Base-by-base conservation (phyloP, 64 coral and sea anemone genomes). In the Montipora capricornis region DNA sequence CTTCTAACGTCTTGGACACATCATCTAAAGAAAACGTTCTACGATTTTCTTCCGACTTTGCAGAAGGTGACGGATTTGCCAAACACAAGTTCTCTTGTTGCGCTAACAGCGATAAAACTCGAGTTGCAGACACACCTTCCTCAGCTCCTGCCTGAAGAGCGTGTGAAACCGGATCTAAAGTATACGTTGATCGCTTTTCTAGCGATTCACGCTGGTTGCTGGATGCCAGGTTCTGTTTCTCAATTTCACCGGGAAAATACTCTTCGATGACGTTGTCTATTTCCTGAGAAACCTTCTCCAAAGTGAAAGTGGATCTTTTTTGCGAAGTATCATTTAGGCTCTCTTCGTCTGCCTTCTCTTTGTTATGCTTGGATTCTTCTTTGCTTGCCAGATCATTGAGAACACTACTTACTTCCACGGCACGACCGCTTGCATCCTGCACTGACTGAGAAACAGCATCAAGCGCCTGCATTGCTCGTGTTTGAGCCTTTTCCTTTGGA, bases 361-460 rank as follows among this genome's bases (percentile, higher is more conserved):
- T 24, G 5, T 52, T 73, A 68, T 73, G 60, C 20, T 73, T 20
- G 19, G 10, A 61, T 59, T 92, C 80, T 26, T 73, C 74, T 73
- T 17, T 79, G 19, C 10, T 44, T 20, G 77, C 76, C 26, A 92
- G 51, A 49, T 92, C 80, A 44, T 95, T 80, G 6, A 95, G 73
- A 5, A 89, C 84, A 77, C 81, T 77, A 2, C 37, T 53, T 14
- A 95, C 55, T 88, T 68, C 74, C 7, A 89, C 59, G 13, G 83
- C 89, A 83, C 88, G 49, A 20, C 53, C 71, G 14, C 29, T 77
- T 37, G 78, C 84, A 60, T 73, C 60, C 19, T 76, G 83, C 55
- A 89, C 75, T 9, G 83, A 92, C 4, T 81, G 76, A 15, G 90
- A 66, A 37, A 92, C 89, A 52, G 91, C 77, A 49, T 92, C 89